These are phyloP conservation scores for Pantala flavescens DNA, from an alignment of 1,140 invertebrate species.

Conservation along the genomic window DNA sequence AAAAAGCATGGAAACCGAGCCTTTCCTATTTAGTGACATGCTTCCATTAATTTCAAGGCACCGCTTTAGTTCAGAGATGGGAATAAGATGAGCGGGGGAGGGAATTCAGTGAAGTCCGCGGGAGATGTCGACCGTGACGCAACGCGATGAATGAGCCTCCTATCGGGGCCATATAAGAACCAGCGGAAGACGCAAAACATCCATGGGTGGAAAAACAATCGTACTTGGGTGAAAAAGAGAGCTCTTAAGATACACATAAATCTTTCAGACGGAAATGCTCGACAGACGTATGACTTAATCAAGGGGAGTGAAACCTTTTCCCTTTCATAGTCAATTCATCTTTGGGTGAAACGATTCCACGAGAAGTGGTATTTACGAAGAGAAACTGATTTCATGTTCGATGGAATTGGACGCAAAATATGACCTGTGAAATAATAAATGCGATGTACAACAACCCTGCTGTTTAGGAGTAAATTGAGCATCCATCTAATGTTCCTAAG, in stretches of 20 bases:
- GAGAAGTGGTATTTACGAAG: too few relatives aligned
- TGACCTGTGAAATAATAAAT: too few relatives aligned
- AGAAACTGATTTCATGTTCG: too few relatives aligned
- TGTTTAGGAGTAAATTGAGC: too few relatives aligned
- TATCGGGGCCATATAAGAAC: not conserved
- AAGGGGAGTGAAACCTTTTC: not conserved
- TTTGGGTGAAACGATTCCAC: too few relatives aligned
- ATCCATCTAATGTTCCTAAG: too few relatives aligned
- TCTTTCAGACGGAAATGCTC: not conserved
- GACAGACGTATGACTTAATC: not conserved
- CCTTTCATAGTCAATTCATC: too few relatives aligned
- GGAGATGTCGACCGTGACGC: not conserved
- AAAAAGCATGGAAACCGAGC: not conserved
- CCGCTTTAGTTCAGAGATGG: not conserved
- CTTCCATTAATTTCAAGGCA: not conserved
- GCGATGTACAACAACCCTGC: too few relatives aligned
- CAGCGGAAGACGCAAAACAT: not conserved
- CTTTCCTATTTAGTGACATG: not conserved
- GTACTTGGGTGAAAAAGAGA: not conserved
- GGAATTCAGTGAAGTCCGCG: not conserved
- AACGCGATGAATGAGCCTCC: not conserved
- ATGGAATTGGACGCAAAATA: too few relatives aligned
- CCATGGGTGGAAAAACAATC: not conserved
- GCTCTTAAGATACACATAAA: not conserved
- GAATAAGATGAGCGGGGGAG: not conserved